Percentiles rank a stretch among this genome's conserved stretches.
Evolutionary conservation across 92 coral and sea anemone species (phyloP).

Genomic region (Isaurus tuberculatus): DNA sequence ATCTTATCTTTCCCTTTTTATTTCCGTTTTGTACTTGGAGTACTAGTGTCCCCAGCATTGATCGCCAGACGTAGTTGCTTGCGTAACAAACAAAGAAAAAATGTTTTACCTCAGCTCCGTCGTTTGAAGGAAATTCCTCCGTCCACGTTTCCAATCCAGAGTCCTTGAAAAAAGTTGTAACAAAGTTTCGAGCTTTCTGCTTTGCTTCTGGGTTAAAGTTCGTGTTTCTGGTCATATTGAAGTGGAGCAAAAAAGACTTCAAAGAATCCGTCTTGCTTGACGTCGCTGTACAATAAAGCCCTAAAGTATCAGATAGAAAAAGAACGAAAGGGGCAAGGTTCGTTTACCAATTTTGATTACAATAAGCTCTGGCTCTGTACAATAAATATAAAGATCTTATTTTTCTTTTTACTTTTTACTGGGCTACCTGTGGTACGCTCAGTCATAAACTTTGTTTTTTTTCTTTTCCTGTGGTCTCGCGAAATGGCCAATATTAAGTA

Average conservation of each 20-base stretch:
- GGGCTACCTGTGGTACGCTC: too few relatives aligned
- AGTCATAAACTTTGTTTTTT: too few relatives aligned
- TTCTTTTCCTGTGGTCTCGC: too few relatives aligned
- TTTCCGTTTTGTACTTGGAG: too few relatives aligned
- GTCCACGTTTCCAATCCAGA: slow-evolving; percentile 86
- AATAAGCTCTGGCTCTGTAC: too few relatives aligned
- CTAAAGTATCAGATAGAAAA: background rate
- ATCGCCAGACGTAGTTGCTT: too few relatives aligned
- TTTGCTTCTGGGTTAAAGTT: slow-evolving; percentile 56
- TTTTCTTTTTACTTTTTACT: too few relatives aligned
- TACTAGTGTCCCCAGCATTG: too few relatives aligned
- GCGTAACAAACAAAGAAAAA: background rate
- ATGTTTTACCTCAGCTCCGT: slow-evolving; percentile 27
- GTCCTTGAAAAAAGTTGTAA: slow-evolving; percentile 64
- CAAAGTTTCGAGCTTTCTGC: slow-evolving; percentile 72
- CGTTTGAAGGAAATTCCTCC: slow-evolving; percentile 66
- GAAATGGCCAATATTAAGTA: too few relatives aligned
- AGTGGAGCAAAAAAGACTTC: slow-evolving; percentile 61
- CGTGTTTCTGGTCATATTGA: slow-evolving; percentile 69
- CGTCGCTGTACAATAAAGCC: background rate
- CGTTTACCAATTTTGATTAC: too few relatives aligned
- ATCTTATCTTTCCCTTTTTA: background rate
- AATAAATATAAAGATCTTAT: too few relatives aligned
- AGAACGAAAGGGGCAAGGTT: background rate
- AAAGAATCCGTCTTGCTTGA: slow-evolving; percentile 16